phyloP scores from a whole-genome alignment of 2,888 invertebrate species.

The Frankliniella fusca region DNA sequence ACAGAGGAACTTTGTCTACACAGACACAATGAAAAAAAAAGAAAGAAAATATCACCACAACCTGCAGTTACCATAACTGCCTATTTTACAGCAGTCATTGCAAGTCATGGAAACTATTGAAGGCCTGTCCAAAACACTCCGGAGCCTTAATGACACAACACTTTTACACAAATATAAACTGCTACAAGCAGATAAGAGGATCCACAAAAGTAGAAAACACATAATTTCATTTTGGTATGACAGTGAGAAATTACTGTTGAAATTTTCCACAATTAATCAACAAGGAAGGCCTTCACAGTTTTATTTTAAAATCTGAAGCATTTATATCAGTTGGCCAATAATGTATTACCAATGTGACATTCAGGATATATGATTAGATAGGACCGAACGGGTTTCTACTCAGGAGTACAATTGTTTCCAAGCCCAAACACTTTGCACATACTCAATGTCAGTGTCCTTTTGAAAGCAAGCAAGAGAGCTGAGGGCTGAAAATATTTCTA shows the following conservation, averaged over 20 bases:
- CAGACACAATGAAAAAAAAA: conserved; percentile 41
- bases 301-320: neutral
- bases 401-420: neutral
- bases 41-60: conserved; percentile 52
- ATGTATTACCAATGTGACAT: neutral
- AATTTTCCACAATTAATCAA: no score
- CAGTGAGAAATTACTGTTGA: no score
- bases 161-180: conserved; percentile 15
- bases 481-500: neutral
- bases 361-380: neutral
- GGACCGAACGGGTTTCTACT: neutral
- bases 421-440: neutral
- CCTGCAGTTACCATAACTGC: conserved; percentile 38
- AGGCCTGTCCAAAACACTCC: neutral
- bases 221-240: no score
- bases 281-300: neutral
- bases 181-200: neutral
- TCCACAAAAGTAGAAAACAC: neutral
- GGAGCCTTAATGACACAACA: neutral
- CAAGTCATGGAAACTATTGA: neutral
- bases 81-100: neutral
- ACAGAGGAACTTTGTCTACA: conserved; percentile 62
- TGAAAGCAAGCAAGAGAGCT: neutral
- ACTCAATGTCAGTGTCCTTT: conserved; percentile 16
- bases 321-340: neutral